Evolutionary conservation across 2,888 invertebrate genomes (phyloP).

Genomic region (Galeruca laticollis): DNA sequence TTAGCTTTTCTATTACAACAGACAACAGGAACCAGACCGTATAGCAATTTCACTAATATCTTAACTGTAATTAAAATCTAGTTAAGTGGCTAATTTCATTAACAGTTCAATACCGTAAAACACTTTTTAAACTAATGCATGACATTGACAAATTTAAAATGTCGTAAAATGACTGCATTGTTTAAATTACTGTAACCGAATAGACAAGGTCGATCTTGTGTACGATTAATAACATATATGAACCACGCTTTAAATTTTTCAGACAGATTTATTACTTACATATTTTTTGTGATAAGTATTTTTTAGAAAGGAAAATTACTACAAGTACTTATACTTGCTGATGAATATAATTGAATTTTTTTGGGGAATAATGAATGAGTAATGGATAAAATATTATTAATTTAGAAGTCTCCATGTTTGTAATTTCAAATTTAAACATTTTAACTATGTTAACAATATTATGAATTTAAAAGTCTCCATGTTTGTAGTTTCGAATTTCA

Average conservation of each 20-base stretch:
- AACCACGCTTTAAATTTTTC: conserved; percentile 10
- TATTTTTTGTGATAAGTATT: neutral
- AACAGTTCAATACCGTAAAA: conserved; percentile 5
- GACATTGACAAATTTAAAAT: conserved; percentile 10
- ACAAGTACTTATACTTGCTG: neutral
- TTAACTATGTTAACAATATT: no score
- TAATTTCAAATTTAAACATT: no score
- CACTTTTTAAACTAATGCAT: neutral
- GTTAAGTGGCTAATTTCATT: neutral
- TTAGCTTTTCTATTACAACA: neutral
- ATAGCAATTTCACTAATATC: neutral
- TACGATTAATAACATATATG: conserved; percentile 2
- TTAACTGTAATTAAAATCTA: neutral
- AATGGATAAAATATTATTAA: no score
- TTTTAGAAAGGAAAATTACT: conserved; percentile 10
- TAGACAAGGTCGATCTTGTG: conserved; percentile 12
- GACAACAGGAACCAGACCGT: neutral
- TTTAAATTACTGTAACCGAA: neutral
- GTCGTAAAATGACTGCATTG: conserved; percentile 1
- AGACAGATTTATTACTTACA: conserved; percentile 2
- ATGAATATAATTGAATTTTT: no score
- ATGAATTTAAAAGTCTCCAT: no score
- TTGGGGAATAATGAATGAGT: no score
- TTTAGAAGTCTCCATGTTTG: no score
- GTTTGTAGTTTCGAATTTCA: no score